Percentiles rank a stretch among this genome's conserved stretches.
Evolutionary conservation across 2,888 invertebrate species (phyloP).

Genomic region (Drosophila leonis): DNA sequence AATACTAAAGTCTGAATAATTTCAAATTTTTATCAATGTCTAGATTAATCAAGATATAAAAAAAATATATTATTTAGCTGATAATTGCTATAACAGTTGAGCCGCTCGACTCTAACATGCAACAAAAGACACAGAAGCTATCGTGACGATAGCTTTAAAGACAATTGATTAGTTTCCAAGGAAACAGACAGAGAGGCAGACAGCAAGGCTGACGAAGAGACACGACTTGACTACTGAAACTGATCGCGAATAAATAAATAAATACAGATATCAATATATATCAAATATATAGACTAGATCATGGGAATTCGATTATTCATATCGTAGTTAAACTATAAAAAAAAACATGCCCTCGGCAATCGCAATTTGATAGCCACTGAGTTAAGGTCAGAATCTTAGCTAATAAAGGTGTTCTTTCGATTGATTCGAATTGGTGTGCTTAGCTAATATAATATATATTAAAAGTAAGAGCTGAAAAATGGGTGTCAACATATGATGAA

Average conservation of each 20-base stretch:
- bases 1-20: no score
- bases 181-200: background rate
- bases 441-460: constrained; percentile 5
- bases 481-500: constrained; percentile 74
- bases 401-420: background rate
- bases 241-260: background rate
- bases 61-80: no score
- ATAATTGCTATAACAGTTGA: no score
- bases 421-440: constrained; percentile 3
- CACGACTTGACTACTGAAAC: background rate
- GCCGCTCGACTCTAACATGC: background rate
- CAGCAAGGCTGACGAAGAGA: background rate
- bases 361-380: background rate
- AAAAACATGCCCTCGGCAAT: background rate
- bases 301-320: background rate
- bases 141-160: background rate
- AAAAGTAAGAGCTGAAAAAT: constrained; percentile 43
- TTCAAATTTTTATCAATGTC: no score
- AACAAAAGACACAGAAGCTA: background rate
- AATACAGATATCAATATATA: no score
- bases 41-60: no score
- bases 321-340: background rate
- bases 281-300: background rate
- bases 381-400: background rate
- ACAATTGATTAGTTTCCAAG: background rate